phyloP scores from a whole-genome alignment of 1,140 invertebrate species.

The Bombus consobrinus region DNA sequence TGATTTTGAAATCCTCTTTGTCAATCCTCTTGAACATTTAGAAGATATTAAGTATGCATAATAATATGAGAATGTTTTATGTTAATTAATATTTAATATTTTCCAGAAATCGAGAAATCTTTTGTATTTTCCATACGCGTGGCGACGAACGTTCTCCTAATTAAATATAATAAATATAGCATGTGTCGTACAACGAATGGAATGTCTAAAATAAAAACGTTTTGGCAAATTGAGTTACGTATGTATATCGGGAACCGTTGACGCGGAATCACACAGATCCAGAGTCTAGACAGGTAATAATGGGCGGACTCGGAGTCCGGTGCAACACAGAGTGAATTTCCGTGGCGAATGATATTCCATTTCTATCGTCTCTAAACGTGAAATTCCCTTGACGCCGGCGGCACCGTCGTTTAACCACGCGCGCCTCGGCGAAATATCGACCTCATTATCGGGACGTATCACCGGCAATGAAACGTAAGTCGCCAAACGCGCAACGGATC shows the following conservation, averaged over 20 bases:
- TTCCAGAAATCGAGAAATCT: no score
- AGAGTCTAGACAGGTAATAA: conserved; percentile 3
- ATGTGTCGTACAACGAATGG: no score
- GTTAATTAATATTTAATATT: no score
- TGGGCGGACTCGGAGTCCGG: not conserved
- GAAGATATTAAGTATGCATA: no score
- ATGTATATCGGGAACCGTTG: not conserved
- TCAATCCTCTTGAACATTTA: no score
- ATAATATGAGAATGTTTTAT: no score
- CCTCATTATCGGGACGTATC: conserved; percentile 49
- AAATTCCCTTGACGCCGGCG: conserved; percentile 28
- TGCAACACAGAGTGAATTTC: not conserved
- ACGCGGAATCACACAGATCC: not conserved
- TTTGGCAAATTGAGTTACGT: not conserved
- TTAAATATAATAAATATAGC: not conserved
- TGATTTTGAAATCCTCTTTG: no score
- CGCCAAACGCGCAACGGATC: conserved; percentile 51
- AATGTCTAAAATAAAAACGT: not conserved
- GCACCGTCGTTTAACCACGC: conserved; percentile 31
- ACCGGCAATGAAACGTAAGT: conserved; percentile 45
- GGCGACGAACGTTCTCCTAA: not conserved
- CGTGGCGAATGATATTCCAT: not conserved
- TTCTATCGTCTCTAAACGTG: not conserved
- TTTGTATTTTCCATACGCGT: not conserved
- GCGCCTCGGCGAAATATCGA: conserved; percentile 26